Conservation (phyloP, 2,888 invertebrate genomes). For the Volucella zonaria region DNA sequence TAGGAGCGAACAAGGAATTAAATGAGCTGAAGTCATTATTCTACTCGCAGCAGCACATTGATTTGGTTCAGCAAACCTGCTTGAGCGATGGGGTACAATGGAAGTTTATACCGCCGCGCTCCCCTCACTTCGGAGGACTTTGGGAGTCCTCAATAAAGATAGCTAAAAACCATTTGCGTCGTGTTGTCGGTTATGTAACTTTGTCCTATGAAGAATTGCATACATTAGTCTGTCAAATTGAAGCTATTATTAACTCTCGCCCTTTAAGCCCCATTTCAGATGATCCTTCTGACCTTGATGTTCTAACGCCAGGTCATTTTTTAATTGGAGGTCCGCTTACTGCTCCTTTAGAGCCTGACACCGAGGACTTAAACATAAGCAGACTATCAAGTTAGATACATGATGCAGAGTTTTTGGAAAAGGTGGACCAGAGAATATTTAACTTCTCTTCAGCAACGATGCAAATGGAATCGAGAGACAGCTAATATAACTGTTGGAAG, state of each 20-base stretch:
- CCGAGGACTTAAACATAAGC: slow-evolving; percentile 1
- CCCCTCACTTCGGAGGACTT: slow-evolving; percentile 20
- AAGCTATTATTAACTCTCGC: too few relatives aligned
- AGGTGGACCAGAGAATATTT: slow-evolving; percentile 3
- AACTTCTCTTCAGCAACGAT: slow-evolving; percentile 3
- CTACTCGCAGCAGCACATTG: slow-evolving; percentile 8
- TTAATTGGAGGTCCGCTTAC: too few relatives aligned
- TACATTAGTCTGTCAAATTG: slow-evolving; percentile 15
- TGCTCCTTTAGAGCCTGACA: too few relatives aligned
- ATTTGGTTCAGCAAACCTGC: slow-evolving; percentile 10
- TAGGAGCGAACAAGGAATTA: slow-evolving; percentile 27
- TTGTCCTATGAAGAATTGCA: slow-evolving; percentile 7
- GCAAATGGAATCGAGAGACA: neutral
- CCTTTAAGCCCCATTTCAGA: neutral
- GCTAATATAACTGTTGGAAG: neutral
- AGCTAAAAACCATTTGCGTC: slow-evolving; percentile 16
- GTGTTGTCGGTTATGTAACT: neutral
- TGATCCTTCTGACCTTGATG: neutral
- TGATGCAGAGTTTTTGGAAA: slow-evolving; percentile 19
- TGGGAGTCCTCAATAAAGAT: slow-evolving; percentile 32
- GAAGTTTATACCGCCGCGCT: slow-evolving; percentile 26
- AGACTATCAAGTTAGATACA: slow-evolving; percentile 5
- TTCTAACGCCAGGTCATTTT: too few relatives aligned
- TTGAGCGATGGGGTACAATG: slow-evolving; percentile 11
- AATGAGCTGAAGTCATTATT: slow-evolving; percentile 24